A percentile compares a stretch with the other conserved stretches of the same genome.
Conservation (phyloP, 92 coral and sea anemone species). For the Parazoanthus swiftii region DNA sequence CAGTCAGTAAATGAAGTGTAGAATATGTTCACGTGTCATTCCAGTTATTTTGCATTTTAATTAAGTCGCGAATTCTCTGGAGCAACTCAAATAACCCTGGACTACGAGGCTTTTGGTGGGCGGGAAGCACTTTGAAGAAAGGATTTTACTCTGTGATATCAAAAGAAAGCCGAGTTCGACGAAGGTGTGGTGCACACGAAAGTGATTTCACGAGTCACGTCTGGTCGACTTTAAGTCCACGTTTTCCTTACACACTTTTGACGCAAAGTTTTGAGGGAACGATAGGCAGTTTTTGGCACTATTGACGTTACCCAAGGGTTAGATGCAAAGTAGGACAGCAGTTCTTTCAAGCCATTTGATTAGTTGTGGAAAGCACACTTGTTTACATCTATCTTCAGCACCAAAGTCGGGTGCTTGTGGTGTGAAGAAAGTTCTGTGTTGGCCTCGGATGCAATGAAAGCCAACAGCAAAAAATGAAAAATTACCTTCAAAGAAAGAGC, state of each 20-base stretch:
- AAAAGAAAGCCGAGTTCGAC: background rate
- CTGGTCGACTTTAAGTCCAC: background rate
- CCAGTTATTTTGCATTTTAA: background rate
- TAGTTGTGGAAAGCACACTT: background rate
- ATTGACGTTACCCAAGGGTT: too few species aligned
- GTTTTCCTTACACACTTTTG: background rate
- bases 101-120: background rate
- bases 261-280: background rate
- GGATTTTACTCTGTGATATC: background rate
- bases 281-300: background rate
- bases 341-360: too few species aligned
- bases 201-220: too few species aligned
- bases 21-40: background rate
- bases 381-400: too few species aligned
- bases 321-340: too few species aligned
- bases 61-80: background rate
- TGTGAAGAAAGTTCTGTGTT: too few species aligned
- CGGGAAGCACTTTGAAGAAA: background rate
- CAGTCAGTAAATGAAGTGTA: background rate
- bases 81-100: background rate
- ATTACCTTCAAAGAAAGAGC: too few species aligned
- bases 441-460: too few species aligned
- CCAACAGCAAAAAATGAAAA: too few species aligned
- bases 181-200: background rate
- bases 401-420: too few species aligned